Base-by-base conservation (phyloP, 2,888 invertebrate species). In the Eulithis prunata region DNA sequence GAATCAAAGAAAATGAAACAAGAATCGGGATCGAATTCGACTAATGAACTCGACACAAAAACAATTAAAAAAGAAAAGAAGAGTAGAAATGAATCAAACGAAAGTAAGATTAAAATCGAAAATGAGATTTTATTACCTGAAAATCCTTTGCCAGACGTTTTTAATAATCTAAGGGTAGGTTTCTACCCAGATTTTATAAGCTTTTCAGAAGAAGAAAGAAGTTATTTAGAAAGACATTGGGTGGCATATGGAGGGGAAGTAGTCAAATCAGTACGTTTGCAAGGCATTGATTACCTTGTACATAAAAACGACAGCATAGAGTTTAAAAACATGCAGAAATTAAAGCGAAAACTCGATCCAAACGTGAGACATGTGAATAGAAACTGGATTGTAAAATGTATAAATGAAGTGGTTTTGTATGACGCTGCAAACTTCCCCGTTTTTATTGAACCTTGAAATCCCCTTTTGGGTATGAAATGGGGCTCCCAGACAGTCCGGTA, bases 221-320 rank as follows among this genome's bases (percentile, higher is more conserved):
- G 68, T 12, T 75, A 82, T 74, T 90, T 90, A 63, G 93, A 92
- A 75, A 91, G 96, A 72, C 95, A 95, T 84, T 95, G 96, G 90
- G 90, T 95, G 57, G 95, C 95, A 1, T 94, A 94, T 68, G 95
- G 95, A 3, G 95, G 95, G 2, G 82, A 71, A 12, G 77, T 95
- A 14, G 85, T 84, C 0, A 91, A 92, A 65, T 81, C 90, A 11
- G 66, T 93, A n/a, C 80, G 79, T 38, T 70, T 74, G 2, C 77
- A 78, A 64, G 82, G 91, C 47, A 86, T 91, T 0, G 88, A 93
- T 77, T 90, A 75, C 72, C 77, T 93, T 46, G 79, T 93, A 0
- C 92, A 92, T 68, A 87, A 80, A 21, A 74, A 84, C 32, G 74
- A 80, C 51, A 72, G 46, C 10, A 90, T 92, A 71, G 66, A 73